A percentile compares a stretch with the other conserved stretches of the same genome.
phyloP scores from a whole-genome alignment of 2,888 invertebrate genomes.

The Elysia crispata region DNA sequence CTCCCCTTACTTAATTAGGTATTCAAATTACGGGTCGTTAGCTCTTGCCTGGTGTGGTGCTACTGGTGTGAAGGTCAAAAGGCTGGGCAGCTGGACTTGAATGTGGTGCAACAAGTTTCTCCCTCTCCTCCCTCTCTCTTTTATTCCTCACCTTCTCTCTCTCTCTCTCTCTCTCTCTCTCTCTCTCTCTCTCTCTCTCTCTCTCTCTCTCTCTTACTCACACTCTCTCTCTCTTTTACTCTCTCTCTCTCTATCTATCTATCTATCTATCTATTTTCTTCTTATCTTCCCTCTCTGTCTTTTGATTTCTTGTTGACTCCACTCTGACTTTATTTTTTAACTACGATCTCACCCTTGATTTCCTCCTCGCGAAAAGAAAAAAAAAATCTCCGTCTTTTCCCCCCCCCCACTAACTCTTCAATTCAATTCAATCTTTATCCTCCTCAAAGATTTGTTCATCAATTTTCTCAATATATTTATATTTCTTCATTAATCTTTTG shows the following conservation, averaged over 20 bases:
- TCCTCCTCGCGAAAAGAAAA: background rate
- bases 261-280: background rate
- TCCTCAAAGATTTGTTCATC: too few species aligned
- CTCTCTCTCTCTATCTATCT: background rate
- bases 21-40: too few species aligned
- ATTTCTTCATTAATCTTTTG: too few species aligned
- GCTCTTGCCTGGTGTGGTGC: too few species aligned
- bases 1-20: too few species aligned
- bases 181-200: slow-evolving; percentile 25
- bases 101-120: background rate
- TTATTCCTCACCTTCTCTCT: background rate
- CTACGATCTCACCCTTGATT: slow-evolving; percentile 6
- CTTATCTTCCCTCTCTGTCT: slow-evolving; percentile 16
- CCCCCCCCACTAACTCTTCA: background rate
- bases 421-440: background rate
- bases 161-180: background rate
- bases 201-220: background rate
- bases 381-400: background rate
- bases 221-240: slow-evolving; percentile 6
- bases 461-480: too few species aligned
- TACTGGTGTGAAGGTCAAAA: too few species aligned
- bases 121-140: background rate
- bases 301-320: background rate
- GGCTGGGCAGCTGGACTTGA: too few species aligned
- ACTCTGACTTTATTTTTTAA: too few species aligned